phyloP scores from a whole-genome alignment of 2,797 vertebrate species.

The Lerista edwardsae region DNA sequence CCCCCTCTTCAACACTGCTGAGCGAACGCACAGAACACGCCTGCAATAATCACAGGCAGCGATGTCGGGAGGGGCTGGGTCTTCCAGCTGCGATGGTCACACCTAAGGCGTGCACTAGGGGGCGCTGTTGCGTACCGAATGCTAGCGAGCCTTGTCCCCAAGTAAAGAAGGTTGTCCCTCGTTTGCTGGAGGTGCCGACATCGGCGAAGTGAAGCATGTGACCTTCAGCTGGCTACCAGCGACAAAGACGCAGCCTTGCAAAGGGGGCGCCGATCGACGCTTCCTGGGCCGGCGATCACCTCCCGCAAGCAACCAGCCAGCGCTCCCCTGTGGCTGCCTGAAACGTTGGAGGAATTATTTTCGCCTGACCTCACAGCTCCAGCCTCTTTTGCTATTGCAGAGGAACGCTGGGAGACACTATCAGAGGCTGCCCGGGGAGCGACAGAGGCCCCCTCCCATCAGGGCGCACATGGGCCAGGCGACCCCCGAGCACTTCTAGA shows the following conservation, averaged over 20 bases:
- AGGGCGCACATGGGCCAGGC: too few species aligned
- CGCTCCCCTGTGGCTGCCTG: neutral
- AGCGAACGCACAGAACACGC: too few species aligned
- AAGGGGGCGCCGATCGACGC: neutral
- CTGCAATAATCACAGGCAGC: neutral
- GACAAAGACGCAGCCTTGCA: neutral
- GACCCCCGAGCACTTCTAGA: too few species aligned
- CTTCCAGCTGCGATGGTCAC: neutral
- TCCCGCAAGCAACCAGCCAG: too few species aligned
- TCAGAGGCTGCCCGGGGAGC: too few species aligned
- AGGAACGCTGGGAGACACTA: too few species aligned
- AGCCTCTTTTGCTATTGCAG: neutral
- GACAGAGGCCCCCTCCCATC: too few species aligned
- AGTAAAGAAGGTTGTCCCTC: too few species aligned
- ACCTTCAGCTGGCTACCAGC: neutral
- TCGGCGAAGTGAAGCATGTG: neutral
- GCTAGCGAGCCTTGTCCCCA: too few species aligned
- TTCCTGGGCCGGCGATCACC: neutral
- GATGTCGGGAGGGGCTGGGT: neutral
- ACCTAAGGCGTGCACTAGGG: neutral
- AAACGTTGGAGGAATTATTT: neutral
- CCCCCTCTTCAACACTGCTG: too few species aligned
- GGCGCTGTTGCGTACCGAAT: neutral
- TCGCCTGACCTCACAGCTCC: too few species aligned
- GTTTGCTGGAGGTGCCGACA: neutral